Conservation (phyloP, 2,888 invertebrate species). For the Nomada lathburiana region DNA sequence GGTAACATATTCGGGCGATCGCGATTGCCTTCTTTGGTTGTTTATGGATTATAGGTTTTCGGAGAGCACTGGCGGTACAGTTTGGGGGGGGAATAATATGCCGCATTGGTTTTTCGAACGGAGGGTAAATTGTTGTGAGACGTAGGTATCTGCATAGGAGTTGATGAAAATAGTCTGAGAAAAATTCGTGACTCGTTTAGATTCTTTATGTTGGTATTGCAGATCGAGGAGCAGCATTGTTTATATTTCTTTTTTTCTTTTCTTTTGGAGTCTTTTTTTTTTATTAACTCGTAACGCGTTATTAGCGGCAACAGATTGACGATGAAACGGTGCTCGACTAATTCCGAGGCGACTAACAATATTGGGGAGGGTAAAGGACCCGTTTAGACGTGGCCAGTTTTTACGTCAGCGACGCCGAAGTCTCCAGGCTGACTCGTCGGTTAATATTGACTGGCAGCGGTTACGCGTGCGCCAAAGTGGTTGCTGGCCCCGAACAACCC, state of each 20-base stretch:
- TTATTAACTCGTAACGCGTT: not conserved
- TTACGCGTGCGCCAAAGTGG: conserved; percentile 82
- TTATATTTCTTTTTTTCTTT: too few relatives aligned
- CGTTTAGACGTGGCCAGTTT: conserved; percentile 51
- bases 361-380: conserved; percentile 9
- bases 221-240: too few relatives aligned
- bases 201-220: too few relatives aligned
- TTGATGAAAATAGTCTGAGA: too few relatives aligned
- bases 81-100: too few relatives aligned
- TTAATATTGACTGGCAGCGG: conserved; percentile 82
- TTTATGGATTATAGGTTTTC: too few relatives aligned
- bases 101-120: too few relatives aligned
- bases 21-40: not conserved
- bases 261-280: not conserved
- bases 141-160: too few relatives aligned
- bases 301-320: not conserved
- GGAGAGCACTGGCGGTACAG: too few relatives aligned
- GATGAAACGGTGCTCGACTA: not conserved
- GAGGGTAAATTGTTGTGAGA: too few relatives aligned
- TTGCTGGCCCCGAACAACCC: conserved; percentile 70
- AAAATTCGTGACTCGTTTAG: too few relatives aligned
- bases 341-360: not conserved
- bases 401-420: conserved; percentile 63
- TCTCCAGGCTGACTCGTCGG: conserved; percentile 72
- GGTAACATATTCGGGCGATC: not conserved